Evolutionary conservation across 2,113 vertebrate species (phyloP).

Genomic region (Actenoides lindsayi): DNA sequence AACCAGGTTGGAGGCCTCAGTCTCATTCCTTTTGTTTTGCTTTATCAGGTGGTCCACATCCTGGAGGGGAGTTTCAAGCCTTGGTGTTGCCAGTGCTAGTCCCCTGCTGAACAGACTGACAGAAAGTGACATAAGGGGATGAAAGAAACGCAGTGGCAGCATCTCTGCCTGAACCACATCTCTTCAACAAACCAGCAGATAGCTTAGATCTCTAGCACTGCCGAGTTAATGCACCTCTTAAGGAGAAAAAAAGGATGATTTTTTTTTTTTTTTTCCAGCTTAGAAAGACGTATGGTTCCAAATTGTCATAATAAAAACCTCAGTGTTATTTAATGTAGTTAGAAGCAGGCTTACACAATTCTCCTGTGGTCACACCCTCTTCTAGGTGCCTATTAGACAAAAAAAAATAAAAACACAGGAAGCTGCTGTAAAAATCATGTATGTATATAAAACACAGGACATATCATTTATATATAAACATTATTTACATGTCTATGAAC

Average conservation of each 20-base stretch:
- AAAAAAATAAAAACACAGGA: background rate
- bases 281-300: background rate
- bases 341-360: background rate
- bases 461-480: background rate
- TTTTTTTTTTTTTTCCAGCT: background rate
- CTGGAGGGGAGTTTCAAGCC: background rate
- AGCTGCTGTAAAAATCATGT: background rate
- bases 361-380: background rate
- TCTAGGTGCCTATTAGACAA: background rate
- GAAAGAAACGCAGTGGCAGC: background rate
- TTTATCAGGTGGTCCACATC: background rate
- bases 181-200: background rate
- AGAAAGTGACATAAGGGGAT: background rate
- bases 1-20: background rate
- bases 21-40: background rate
- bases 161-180: background rate
- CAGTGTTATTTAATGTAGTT: background rate
- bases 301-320: constrained; percentile 1
- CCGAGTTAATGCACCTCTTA: background rate
- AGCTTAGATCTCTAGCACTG: background rate
- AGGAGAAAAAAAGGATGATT: background rate
- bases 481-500: background rate
- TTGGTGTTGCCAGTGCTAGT: background rate
- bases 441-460: background rate
- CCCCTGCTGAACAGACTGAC: background rate